Conservation (phyloP, 2,797 vertebrate species). For the Benthosema pterotum region DNA sequence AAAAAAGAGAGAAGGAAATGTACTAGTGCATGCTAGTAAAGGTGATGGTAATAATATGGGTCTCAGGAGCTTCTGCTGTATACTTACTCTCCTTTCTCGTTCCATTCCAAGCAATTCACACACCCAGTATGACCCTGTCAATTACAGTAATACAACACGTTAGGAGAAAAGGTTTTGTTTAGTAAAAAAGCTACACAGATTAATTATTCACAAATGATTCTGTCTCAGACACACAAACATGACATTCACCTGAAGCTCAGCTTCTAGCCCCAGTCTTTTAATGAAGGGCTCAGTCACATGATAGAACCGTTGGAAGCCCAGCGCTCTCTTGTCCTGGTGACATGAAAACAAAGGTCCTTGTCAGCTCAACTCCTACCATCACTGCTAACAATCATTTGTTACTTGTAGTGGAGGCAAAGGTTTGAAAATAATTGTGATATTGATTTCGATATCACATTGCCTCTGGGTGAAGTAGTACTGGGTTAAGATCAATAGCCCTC, state of each 20-base stretch:
- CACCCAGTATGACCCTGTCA: slow-evolving; percentile 96
- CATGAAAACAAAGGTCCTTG: slow-evolving; percentile 16
- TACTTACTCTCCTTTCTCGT: slow-evolving; percentile 98
- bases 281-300: slow-evolving; percentile 98
- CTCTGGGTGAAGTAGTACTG: too few relatives aligned
- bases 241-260: slow-evolving; percentile 90
- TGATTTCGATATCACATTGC: too few relatives aligned
- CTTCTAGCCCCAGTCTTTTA: slow-evolving; percentile 93
- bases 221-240: not conserved
- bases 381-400: too few relatives aligned
- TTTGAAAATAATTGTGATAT: too few relatives aligned
- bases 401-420: too few relatives aligned
- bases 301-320: slow-evolving; percentile 90
- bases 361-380: not conserved
- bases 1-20: too few relatives aligned
- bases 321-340: slow-evolving; percentile 87
- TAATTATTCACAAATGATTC: not conserved
- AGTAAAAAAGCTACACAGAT: not conserved
- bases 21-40: too few relatives aligned
- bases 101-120: slow-evolving; percentile 99
- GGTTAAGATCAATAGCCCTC: too few relatives aligned
- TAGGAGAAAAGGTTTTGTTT: not conserved
- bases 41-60: too few relatives aligned
- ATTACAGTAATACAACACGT: slow-evolving; percentile 38
- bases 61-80: slow-evolving; percentile 4